Percentiles rank a stretch among this genome's conserved stretches.
Evolutionary conservation across 1,140 invertebrate species (phyloP).

Genomic region (Alviniconcha marisindica): DNA sequence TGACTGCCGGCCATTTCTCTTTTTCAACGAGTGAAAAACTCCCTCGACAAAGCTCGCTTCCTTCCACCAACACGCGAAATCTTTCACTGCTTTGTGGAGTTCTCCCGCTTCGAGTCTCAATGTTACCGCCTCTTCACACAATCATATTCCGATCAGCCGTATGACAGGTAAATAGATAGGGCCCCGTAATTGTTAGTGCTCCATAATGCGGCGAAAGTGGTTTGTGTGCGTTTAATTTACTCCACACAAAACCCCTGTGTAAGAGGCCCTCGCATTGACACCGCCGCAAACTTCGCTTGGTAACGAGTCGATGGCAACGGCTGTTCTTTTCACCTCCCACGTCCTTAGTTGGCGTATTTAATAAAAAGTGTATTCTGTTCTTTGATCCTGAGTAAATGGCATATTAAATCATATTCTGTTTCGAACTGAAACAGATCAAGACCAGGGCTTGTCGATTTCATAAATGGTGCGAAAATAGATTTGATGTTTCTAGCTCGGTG

Average conservation of each 20-base stretch:
- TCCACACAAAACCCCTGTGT: slow-evolving; percentile 7
- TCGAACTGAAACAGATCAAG: no score
- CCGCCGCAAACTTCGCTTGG: not conserved
- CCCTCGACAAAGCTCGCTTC: not conserved
- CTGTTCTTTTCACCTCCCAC: slow-evolving; percentile 54
- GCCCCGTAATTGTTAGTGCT: not conserved
- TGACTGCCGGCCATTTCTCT: not conserved
- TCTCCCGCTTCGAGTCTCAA: no score
- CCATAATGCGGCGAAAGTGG: not conserved
- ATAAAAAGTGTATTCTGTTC: no score
- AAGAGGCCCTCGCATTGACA: not conserved
- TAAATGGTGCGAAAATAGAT: not conserved
- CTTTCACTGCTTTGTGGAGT: no score
- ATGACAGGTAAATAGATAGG: not conserved
- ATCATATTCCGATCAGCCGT: not conserved
- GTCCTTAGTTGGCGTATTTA: not conserved
- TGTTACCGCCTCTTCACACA: not conserved
- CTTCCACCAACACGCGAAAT: not conserved
- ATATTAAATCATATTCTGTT: no score
- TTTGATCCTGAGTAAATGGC: no score
- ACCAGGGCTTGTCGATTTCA: not conserved
- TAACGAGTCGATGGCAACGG: slow-evolving; percentile 55
- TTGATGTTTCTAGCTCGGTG: not conserved
- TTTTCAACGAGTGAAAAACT: not conserved
- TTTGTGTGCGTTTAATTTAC: not conserved